Base-by-base conservation (phyloP, 2,888 invertebrate species). In the Drosophila kuntzei region DNA sequence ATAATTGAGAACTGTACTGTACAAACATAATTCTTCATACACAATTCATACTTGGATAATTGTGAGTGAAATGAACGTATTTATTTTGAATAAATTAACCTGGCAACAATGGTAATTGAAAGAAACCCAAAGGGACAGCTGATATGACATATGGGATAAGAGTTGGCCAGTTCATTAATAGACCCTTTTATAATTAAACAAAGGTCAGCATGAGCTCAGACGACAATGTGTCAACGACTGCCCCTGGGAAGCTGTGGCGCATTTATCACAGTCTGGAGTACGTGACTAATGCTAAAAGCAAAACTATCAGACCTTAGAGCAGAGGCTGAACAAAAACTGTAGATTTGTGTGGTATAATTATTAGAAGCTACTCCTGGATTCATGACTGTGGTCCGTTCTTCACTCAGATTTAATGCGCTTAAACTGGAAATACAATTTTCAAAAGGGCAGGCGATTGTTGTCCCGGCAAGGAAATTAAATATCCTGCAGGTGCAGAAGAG, bases 401-500 rank as follows among this genome's bases (percentile, higher is more conserved):
- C 11, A 41, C 37, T 16, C 50, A 47, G 37, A 8, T 41, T 53
- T 72, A 69, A 72, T 77, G 51, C 43, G 60, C 60, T 64, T 59
- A 61, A 61, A 43, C 57, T 71, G 62, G 25, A 51, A 63, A 70
- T 62, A 73, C 29, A 75, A 73, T 78, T 71, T 77, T 39, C 74
- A 71, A 68, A 76, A 64, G 59, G 12, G 22, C 63, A 58, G 46
- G 41, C 22, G 44, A 37, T 50, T 55, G 55, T 39, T 76, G 71
- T 11, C 37, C 22, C 6, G 46, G 51, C 53, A 51, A 54, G 86
- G 83, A 87, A 87, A 87, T 87, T 73, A 68, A 87, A 85, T 82
- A 78, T 84, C 88, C 83, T 85, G 80, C 61, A 63, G 59, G 18
- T 61, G 36, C 12, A 18, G 32, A 12, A 47, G 29, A 14, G 12